Evolutionary conservation across 2,888 invertebrate species (phyloP).

Genomic region (Panzeria rudis): DNA sequence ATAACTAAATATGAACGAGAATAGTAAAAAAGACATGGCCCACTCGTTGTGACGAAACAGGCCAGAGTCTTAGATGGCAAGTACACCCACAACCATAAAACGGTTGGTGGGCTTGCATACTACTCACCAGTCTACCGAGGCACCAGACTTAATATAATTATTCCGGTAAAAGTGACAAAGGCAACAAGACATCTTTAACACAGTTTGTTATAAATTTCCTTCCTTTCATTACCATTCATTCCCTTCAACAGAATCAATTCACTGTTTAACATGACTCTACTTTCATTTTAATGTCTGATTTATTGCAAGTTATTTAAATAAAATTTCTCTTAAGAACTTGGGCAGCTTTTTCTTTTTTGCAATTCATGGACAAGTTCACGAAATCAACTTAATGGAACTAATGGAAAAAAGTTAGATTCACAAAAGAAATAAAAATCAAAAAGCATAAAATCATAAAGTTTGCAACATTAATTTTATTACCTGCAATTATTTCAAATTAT

Average conservation of each 20-base stretch:
- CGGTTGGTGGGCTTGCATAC: too few relatives aligned
- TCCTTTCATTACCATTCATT: constrained; percentile 16
- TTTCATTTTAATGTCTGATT: constrained; percentile 41
- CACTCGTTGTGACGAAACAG: too few relatives aligned
- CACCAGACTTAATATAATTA: too few relatives aligned
- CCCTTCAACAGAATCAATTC: constrained; percentile 27
- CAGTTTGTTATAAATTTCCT: neutral
- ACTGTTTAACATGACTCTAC: neutral
- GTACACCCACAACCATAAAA: too few relatives aligned
- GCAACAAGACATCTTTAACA: constrained; percentile 19
- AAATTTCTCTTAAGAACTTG: neutral
- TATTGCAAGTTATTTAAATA: constrained; percentile 56
- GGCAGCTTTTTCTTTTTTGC: neutral
- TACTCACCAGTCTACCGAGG: too few relatives aligned
- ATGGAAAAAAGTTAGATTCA: constrained; percentile 26
- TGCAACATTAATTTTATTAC: constrained; percentile 72
- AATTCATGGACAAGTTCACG: constrained; percentile 44
- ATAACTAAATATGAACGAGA: too few relatives aligned
- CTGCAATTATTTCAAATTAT: constrained; percentile 70
- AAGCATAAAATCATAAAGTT: constrained; percentile 71
- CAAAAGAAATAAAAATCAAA: constrained; percentile 58
- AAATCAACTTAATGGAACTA: constrained; percentile 35
- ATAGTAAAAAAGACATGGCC: too few relatives aligned
- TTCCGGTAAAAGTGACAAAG: constrained; percentile 41
- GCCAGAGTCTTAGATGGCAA: too few relatives aligned